A percentile compares a stretch with the other conserved stretches of the same genome.
These are phyloP conservation scores for Nineta flava DNA, from an alignment of 2,888 invertebrate species.

Conservation along the genomic window DNA sequence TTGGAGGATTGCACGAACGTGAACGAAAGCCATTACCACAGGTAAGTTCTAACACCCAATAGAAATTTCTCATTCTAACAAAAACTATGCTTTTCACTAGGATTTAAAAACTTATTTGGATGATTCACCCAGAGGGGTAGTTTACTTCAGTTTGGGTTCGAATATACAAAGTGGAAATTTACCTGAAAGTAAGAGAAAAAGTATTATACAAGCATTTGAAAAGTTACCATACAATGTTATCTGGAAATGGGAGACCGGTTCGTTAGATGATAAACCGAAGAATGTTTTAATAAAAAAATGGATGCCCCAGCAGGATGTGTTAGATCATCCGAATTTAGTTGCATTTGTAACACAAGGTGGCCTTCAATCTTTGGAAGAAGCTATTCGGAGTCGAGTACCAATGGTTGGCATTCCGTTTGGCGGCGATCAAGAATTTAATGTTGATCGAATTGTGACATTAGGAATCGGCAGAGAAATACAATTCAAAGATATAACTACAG, in stretches of 20 bases:
- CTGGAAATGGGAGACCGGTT: slow-evolving; percentile 33
- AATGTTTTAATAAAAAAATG: slow-evolving; percentile 32
- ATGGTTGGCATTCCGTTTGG: slow-evolving; percentile 1
- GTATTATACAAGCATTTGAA: slow-evolving; percentile 29
- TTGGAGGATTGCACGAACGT: slow-evolving; percentile 35
- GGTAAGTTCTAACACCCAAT: too few relatives aligned
- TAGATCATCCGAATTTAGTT: slow-evolving; percentile 25
- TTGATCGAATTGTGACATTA: too few relatives aligned
- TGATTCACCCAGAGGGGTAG: slow-evolving; percentile 28
- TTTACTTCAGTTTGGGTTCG: slow-evolving; percentile 36
- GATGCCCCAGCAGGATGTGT: slow-evolving; percentile 39
- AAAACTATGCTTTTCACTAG: slow-evolving; percentile 16
- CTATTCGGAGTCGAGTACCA: slow-evolving; percentile 1
- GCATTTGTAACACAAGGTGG: background rate
- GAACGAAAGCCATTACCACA: slow-evolving; percentile 17
- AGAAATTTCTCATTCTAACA: too few relatives aligned
- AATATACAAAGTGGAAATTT: slow-evolving; percentile 31
- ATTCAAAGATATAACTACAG: too few relatives aligned
- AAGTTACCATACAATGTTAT: slow-evolving; percentile 33
- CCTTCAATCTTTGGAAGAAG: slow-evolving; percentile 1
- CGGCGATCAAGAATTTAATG: background rate
- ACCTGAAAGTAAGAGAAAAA: slow-evolving; percentile 25
- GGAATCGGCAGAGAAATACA: too few relatives aligned
- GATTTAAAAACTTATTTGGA: slow-evolving; percentile 20
- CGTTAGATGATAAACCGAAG: slow-evolving; percentile 26